Percentiles rank a stretch among this genome's conserved stretches.
These are phyloP conservation scores for Accipiter virgatus DNA, from an alignment of 2,113 vertebrate genomes.

Conservation along the genomic window DNA sequence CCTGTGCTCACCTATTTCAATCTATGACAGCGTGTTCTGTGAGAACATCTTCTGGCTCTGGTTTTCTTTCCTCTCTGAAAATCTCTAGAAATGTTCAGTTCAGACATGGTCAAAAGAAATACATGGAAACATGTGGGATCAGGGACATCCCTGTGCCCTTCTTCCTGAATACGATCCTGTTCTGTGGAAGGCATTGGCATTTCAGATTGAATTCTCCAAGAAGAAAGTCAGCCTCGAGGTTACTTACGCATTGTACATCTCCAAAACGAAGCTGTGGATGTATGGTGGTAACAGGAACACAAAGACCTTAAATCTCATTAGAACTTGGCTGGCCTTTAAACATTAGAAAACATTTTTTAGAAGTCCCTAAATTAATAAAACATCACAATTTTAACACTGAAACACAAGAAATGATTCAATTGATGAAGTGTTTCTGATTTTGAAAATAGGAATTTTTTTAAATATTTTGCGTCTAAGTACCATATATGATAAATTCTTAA, in stretches of 20 bases:
- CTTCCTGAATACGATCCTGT: background rate
- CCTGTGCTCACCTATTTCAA: background rate
- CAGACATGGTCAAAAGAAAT: background rate
- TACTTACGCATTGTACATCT: background rate
- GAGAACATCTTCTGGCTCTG: background rate
- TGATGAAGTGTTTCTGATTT: background rate
- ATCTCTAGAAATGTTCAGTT: background rate
- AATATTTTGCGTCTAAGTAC: background rate
- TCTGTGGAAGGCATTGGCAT: background rate
- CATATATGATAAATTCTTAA: background rate
- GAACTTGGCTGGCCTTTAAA: background rate
- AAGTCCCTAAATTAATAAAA: background rate
- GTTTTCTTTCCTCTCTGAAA: background rate
- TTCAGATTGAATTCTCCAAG: background rate
- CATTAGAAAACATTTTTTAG: background rate
- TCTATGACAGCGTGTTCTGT: background rate
- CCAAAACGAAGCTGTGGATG: background rate
- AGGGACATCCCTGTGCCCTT: background rate
- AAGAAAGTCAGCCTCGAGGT: background rate
- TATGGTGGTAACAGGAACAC: background rate
- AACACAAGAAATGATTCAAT: background rate
- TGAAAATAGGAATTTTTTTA: background rate
- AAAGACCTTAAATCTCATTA: background rate
- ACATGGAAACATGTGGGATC: background rate
- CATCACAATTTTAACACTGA: background rate